phyloP scores from a whole-genome alignment of 2,888 invertebrate species.

The Oxytorus armatus region DNA sequence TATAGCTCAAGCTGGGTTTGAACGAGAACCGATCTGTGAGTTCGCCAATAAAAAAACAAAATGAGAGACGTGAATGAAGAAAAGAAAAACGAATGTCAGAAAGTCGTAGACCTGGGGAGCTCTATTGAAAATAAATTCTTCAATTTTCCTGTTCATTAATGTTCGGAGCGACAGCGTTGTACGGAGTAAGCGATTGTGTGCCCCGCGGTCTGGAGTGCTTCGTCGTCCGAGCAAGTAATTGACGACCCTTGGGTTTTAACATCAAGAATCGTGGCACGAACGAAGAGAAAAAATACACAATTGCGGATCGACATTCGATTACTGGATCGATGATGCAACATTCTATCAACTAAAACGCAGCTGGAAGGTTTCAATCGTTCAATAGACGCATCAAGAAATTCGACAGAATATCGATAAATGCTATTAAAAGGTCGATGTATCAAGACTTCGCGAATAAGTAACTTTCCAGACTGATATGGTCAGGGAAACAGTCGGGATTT shows the following conservation, averaged over 20 bases:
- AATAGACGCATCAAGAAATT: constrained; percentile 9
- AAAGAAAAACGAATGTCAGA: constrained; percentile 22
- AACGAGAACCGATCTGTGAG: not conserved
- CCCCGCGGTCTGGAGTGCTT: constrained; percentile 33
- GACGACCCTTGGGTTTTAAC: constrained; percentile 27
- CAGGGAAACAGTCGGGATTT: too few species aligned
- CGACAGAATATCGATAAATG: constrained; percentile 1
- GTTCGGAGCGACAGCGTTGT: constrained; percentile 33
- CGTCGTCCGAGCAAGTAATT: constrained; percentile 48
- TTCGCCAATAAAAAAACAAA: not conserved
- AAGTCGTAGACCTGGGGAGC: constrained; percentile 3
- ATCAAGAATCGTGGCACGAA: constrained; percentile 34
- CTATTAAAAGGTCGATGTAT: not conserved
- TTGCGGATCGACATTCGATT: constrained; percentile 42
- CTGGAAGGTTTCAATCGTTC: not conserved
- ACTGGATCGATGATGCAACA: constrained; percentile 39
- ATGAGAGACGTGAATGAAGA: not conserved
- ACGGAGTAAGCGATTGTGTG: constrained; percentile 17
- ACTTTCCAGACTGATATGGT: too few species aligned
- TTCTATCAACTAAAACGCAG: constrained; percentile 26
- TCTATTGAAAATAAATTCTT: constrained; percentile 49
- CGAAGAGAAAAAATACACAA: constrained; percentile 37
- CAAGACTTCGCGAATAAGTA: too few species aligned
- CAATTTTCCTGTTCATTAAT: constrained; percentile 54
- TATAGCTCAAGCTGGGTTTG: not conserved